These are phyloP conservation scores for Cichlasoma orientale DNA, from an alignment of 2,797 vertebrate species.

Conservation along the genomic window DNA sequence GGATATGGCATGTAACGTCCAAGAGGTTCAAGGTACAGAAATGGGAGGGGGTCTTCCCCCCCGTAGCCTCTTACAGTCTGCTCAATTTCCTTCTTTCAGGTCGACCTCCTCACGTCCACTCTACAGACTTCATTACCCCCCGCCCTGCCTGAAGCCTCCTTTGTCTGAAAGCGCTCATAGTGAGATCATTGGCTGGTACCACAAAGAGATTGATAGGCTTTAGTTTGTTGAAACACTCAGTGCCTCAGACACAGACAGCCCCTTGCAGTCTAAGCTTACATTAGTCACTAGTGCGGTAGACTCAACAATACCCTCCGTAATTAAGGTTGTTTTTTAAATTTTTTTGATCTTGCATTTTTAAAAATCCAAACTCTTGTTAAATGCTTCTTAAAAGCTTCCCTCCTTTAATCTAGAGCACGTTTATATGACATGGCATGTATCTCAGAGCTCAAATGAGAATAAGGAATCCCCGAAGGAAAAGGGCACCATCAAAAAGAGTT, in stretches of 20 bases:
- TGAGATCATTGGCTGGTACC: constrained; percentile 75
- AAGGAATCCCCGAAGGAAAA: constrained; percentile 37
- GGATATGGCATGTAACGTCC: constrained; percentile 66
- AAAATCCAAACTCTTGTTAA: constrained; percentile 45
- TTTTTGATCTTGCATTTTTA: constrained; percentile 12
- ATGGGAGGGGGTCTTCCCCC: not conserved
- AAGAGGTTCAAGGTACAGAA: constrained; percentile 45
- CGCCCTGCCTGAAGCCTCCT: constrained; percentile 8
- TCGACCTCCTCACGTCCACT: constrained; percentile 55
- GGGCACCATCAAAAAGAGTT: constrained; percentile 24
- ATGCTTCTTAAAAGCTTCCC: constrained; percentile 20
- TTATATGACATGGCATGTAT: constrained; percentile 31
- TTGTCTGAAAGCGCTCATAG: constrained; percentile 38
- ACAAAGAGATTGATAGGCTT: constrained; percentile 46
- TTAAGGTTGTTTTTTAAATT: constrained; percentile 32
- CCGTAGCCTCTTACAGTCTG: constrained; percentile 46
- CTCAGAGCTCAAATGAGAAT: constrained; percentile 25
- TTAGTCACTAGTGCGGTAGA: constrained; percentile 74
- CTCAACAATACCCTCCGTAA: constrained; percentile 64
- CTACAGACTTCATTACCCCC: constrained; percentile 48
- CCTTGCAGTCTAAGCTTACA: constrained; percentile 43
- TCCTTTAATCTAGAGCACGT: constrained; percentile 45
- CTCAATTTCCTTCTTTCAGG: constrained; percentile 56
- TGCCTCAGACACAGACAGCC: constrained; percentile 37
- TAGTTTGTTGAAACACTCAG: constrained; percentile 47